Evolutionary conservation across 2,888 invertebrate genomes (phyloP).

Genomic region (Andrena hattorfiana): DNA sequence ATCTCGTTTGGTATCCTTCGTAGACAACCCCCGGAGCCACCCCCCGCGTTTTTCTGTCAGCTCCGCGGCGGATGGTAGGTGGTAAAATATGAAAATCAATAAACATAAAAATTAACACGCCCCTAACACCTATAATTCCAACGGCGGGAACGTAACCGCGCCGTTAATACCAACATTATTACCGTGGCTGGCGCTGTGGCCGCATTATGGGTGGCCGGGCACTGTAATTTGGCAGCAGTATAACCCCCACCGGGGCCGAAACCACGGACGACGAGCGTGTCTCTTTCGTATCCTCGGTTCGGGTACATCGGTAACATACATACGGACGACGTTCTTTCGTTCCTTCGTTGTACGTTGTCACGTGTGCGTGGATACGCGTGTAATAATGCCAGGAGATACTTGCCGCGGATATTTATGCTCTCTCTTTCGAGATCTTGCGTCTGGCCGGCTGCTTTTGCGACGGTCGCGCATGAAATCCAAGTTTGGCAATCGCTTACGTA

Average conservation of each 20-base stretch:
- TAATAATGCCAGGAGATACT: conserved; percentile 72
- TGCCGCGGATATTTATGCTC: conserved; percentile 81
- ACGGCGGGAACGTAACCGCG: conserved; percentile 71
- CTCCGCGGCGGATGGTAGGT: conserved; percentile 66
- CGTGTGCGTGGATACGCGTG: conserved; percentile 61
- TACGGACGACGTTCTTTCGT: conserved; percentile 37
- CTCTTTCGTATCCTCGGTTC: conserved; percentile 52
- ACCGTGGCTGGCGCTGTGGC: conserved; percentile 74
- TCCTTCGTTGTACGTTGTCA: conserved; percentile 53
- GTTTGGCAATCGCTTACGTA: not conserved
- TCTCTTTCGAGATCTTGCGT: conserved; percentile 67
- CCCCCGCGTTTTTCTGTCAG: conserved; percentile 17
- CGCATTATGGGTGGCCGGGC: conserved; percentile 80
- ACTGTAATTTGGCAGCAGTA: conserved; percentile 84
- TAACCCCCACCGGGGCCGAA: conserved; percentile 74
- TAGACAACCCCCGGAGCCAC: not conserved
- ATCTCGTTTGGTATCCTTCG: not conserved
- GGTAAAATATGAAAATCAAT: conserved; percentile 84
- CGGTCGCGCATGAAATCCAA: not conserved
- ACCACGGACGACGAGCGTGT: conserved; percentile 55
- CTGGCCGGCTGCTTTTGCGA: conserved; percentile 11
- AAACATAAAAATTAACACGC: conserved; percentile 83
- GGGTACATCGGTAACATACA: conserved; percentile 63
- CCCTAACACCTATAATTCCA: conserved; percentile 81
- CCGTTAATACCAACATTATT: conserved; percentile 84